Evolutionary conservation across 2,888 invertebrate genomes (phyloP), one percentile per base, ranked within the genome.

Genomic region (Beris morrisii): DNA sequence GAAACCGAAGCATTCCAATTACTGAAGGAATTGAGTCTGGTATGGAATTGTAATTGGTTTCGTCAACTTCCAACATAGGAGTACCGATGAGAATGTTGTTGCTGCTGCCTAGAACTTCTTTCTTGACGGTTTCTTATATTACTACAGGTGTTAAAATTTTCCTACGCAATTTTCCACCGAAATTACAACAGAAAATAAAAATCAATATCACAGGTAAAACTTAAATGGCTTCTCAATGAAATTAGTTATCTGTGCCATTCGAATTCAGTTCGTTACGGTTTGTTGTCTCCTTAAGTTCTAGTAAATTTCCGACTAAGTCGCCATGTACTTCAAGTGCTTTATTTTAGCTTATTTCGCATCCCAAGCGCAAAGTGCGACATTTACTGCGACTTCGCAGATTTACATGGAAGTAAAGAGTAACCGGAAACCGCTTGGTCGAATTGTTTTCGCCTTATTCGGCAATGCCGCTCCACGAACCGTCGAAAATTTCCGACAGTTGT

Each of bases 361-460:
- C 13, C n/a, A 13, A 9, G 61, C 15, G 31, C 15, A 59, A 89
- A 88, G 84, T 84, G 79, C 83, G n/a, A 82, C 85, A 69, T 87
- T 85, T 71, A 85, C 85, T 76, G 88, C 93, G 15, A 93, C 93
- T 0, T 87, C 92, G 73, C 88, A 91, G 82, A 90, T 93, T 2
- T 94, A 86, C 77, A 86, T 96, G 70, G 93, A 95, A 75, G 85
- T 96, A 7, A 84, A 86, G 75, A 88, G 88, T 72, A 91, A 88
- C 71, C 88, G 87, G 64, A 84, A 89, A 77, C 82, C 84, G 11
- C 78, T 87, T 12, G 96, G 95, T 0, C 83, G 89, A 70, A 88
- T 97, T 65, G 87, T 90, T 0, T 87, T 96, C 71, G 96, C 95
- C 0, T 82, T 97, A n/a, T 94, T 95, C 82, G 95, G 95, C 0